A percentile compares a stretch with the other conserved stretches of the same genome.
These are phyloP conservation scores for Cyanoramphus novaezelandiae DNA, from an alignment of 2,113 vertebrate species.

Conservation along the genomic window DNA sequence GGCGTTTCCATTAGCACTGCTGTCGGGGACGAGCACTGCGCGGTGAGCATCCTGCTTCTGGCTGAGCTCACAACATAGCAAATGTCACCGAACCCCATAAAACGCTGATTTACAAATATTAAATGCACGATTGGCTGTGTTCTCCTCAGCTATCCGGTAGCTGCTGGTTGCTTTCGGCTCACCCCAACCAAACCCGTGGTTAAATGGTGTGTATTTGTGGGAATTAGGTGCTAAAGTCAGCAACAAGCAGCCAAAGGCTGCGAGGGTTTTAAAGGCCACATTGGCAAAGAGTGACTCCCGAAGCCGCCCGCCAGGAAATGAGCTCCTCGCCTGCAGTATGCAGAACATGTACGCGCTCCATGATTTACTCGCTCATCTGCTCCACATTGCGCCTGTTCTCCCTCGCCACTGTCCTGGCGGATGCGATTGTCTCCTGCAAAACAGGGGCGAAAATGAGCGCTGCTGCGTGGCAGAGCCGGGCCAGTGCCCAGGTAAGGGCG, in stretches of 20 bases:
- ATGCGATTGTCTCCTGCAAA: conserved; percentile 11
- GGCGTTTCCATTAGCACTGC: neutral
- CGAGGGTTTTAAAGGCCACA: neutral
- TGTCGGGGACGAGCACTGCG: neutral
- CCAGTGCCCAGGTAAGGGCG: neutral
- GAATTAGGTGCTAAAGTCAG: neutral
- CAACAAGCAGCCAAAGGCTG: neutral
- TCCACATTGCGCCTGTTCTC: conserved; percentile 3
- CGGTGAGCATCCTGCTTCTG: neutral
- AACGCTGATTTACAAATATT: neutral
- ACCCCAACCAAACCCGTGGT: neutral
- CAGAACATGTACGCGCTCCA: conserved; percentile 14
- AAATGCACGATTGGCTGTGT: neutral
- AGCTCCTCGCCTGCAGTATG: conserved; percentile 26
- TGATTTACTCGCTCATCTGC: conserved; percentile 37
- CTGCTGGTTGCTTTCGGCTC: neutral
- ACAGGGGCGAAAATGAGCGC: conserved; percentile 21
- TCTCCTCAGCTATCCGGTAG: neutral
- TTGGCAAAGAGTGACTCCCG: neutral
- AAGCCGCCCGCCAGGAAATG: conserved; percentile 5
- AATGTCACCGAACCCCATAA: neutral
- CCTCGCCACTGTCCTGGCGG: neutral
- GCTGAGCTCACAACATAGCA: neutral
- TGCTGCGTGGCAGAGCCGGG: neutral
- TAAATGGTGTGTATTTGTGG: neutral